These are phyloP conservation scores for Herminia tarsipennalis DNA, from an alignment of 2,888 invertebrate genomes.

Conservation along the genomic window DNA sequence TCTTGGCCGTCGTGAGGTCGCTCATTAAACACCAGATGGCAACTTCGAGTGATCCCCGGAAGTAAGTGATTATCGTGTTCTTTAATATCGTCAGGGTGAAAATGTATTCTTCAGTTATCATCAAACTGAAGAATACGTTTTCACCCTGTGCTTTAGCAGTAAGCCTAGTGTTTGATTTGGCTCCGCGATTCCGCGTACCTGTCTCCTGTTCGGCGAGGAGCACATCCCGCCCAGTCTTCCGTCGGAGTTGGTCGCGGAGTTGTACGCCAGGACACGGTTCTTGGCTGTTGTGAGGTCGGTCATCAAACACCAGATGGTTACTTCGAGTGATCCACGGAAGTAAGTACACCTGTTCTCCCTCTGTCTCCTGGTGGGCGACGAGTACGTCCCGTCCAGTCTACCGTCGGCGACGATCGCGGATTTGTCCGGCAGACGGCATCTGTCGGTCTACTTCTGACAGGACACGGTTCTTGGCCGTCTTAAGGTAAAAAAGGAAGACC, in stretches of 20 bases:
- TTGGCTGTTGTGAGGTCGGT: constrained; percentile 72
- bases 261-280: constrained; percentile 72
- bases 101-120: too few relatives aligned
- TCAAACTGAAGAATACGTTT: too few relatives aligned
- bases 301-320: constrained; percentile 76
- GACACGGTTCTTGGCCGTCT: constrained; percentile 67
- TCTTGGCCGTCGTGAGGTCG: constrained; percentile 70
- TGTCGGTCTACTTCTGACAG: too few relatives aligned
- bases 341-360: too few relatives aligned
- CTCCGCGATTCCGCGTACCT: constrained; percentile 76
- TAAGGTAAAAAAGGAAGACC: constrained; percentile 74
- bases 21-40: constrained; percentile 78
- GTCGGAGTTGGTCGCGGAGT: constrained; percentile 67
- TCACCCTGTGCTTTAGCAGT: too few relatives aligned
- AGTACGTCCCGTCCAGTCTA: constrained; percentile 69
- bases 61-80: constrained; percentile 70
- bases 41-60: constrained; percentile 71
- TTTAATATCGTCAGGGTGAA: not conserved
- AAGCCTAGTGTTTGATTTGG: too few relatives aligned
- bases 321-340: constrained; percentile 75
- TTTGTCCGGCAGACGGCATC: too few relatives aligned
- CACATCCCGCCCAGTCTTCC: constrained; percentile 71
- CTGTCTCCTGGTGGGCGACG: constrained; percentile 77
- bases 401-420: constrained; percentile 72
- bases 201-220: constrained; percentile 77